Conservation (phyloP, 2,888 invertebrate genomes). For the Brachypalpus laphriformis region DNA sequence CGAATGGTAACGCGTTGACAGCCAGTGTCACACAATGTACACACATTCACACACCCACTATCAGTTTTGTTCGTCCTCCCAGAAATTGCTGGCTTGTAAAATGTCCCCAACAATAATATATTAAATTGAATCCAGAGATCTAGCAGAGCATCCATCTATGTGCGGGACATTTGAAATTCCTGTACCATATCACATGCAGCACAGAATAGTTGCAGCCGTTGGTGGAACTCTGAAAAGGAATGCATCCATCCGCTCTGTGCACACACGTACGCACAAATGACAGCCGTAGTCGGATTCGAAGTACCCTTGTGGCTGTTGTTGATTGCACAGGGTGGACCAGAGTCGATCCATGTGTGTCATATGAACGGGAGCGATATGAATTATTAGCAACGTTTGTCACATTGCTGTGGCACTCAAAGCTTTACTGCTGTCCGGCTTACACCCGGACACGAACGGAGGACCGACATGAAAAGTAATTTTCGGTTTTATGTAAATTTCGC, state of each 20-base stretch:
- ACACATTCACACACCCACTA: background rate
- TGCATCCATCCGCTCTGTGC: constrained; percentile 3
- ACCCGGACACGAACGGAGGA: constrained; percentile 3
- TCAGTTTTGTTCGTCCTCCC: constrained; percentile 12
- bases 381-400: constrained; percentile 68
- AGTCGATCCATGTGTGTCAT: constrained; percentile 32
- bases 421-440: too few relatives aligned
- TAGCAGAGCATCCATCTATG: constrained; percentile 40
- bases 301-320: constrained; percentile 38
- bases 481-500: constrained; percentile 69
- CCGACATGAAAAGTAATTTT: constrained; percentile 71
- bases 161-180: constrained; percentile 34
- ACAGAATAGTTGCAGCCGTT: background rate
- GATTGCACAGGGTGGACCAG: constrained; percentile 19
- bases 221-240: constrained; percentile 13
- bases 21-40: constrained; percentile 22
- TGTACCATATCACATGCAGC: constrained; percentile 35
- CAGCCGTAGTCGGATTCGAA: constrained; percentile 9
- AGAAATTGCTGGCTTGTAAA: constrained; percentile 55
- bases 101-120: constrained; percentile 65
- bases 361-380: constrained; percentile 63
- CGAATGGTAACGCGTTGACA: constrained; percentile 28
- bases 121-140: constrained; percentile 70
- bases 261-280: too few relatives aligned
- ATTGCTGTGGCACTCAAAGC: constrained; percentile 24